Evolutionary conservation across 2,797 vertebrate species (phyloP).

Genomic region (Anguilla marmorata): DNA sequence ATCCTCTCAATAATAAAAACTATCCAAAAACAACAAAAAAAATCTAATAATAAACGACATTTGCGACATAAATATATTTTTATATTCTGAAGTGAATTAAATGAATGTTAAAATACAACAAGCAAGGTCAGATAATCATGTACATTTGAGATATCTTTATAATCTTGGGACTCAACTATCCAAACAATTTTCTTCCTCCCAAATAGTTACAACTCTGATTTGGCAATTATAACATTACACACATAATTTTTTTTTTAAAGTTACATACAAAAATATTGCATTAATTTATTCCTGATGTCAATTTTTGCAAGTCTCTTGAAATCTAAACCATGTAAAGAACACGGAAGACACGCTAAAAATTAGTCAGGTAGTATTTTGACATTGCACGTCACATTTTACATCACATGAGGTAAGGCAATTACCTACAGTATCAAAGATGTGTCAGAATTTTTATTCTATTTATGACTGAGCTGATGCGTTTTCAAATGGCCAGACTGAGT

Average conservation of each 20-base stretch:
- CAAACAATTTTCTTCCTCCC: neutral
- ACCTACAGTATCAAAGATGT: neutral
- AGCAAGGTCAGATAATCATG: neutral
- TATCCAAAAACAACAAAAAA: neutral
- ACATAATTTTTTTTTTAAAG: neutral
- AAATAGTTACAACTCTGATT: neutral
- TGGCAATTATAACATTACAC: neutral
- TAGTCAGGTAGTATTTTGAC: conserved; percentile 3
- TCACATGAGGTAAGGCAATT: conserved; percentile 12
- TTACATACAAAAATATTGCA: conserved; percentile 13
- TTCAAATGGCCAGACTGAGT: conserved; percentile 74
- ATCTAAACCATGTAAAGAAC: neutral
- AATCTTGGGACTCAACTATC: neutral
- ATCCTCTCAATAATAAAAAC: neutral
- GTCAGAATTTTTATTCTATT: conserved; percentile 11
- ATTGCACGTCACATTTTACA: neutral
- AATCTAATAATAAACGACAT: neutral
- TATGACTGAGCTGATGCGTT: conserved; percentile 64
- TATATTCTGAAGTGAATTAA: neutral
- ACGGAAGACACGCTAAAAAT: conserved; percentile 1
- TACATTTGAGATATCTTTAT: neutral
- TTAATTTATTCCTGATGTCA: conserved; percentile 13
- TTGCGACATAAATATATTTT: neutral
- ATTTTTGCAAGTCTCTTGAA: neutral
- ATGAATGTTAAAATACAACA: neutral